Evolutionary conservation across 1,140 invertebrate species (phyloP), one percentile per base, ranked within the genome.

Genomic region (Trachymyrmex cornetzi): DNA sequence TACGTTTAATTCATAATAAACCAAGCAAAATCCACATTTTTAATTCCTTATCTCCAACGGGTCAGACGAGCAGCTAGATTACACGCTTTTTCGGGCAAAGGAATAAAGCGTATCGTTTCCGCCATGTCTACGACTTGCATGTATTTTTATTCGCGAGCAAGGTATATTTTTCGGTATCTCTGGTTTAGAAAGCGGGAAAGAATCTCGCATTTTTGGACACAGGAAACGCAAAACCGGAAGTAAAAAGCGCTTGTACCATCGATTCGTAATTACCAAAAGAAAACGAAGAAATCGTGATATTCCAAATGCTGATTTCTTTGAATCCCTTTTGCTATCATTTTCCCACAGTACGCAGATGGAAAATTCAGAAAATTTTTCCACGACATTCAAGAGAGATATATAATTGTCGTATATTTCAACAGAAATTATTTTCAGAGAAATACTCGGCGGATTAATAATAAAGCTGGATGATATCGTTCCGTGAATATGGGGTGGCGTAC

Each of bases 1-100:
- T 86, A 85, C 91, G 89, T 89, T 94, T 93, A 93, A 94, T 93
- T 94, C 89, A 91, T 92, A 93, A 93, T 94, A 93, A 94, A 94
- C 91, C 48, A 87, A 30, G 86, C 71, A 80, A 84, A 90, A 90
- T 87, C 89, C 87, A 86, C 87, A 89, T 86, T 92, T 92, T 93
- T 92, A 92, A 93, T 92, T 92, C 88, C 91, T 92, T 89, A 92
- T 90, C 92, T 90, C 59, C 67, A 66, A 19, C 77, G 55, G 66
- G 48, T 61, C 66, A 16, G 82, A 63, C 34, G n/a, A 12, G 16
- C 48, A 4, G 50, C 24, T 57, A 64, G 48, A 77, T 85, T 63
- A 64, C 22, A 27, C 55, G 48, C 12, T 50, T 50, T 55, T 55
- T 55, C 11, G 44, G 6, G 1, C 0, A 7, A 30, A 55, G 3